Evolutionary conservation across 2,797 vertebrate species (phyloP).

Genomic region (Botia kubotai): DNA sequence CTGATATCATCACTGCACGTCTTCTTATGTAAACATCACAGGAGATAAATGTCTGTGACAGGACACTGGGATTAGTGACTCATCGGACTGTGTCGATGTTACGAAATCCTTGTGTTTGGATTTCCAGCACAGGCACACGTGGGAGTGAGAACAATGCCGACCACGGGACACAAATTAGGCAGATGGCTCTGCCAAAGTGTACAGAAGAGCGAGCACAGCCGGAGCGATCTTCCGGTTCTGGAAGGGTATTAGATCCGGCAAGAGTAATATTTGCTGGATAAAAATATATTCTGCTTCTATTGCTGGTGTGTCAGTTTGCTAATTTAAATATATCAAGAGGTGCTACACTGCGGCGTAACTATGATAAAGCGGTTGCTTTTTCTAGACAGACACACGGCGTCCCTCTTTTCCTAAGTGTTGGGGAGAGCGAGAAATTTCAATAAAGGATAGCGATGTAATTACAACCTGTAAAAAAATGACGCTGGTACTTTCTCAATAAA

Average conservation of each 20-base stretch:
- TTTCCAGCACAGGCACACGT: conserved; percentile 3
- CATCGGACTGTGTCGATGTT: not conserved
- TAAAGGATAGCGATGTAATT: conserved; percentile 43
- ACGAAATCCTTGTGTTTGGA: not conserved
- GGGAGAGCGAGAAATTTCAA: conserved; percentile 51
- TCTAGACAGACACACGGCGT: conserved; percentile 26
- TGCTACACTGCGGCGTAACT: conserved; percentile 40
- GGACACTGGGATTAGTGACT: not conserved
- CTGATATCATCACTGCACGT: not conserved
- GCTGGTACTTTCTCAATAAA: conserved; percentile 42
- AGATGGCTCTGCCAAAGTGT: conserved; percentile 46
- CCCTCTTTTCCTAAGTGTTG: conserved; percentile 10
- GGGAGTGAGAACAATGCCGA: conserved; percentile 44
- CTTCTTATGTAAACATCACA: not conserved
- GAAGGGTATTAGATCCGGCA: conserved; percentile 21
- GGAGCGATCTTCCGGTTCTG: conserved; percentile 7
- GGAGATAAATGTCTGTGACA: not conserved
- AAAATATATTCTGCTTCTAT: conserved; percentile 51
- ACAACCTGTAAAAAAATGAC: conserved; percentile 42
- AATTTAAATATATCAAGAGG: conserved; percentile 59
- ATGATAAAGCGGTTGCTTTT: conserved; percentile 53
- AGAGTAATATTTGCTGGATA: conserved; percentile 47
- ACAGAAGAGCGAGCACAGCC: conserved; percentile 17
- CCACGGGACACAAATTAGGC: conserved; percentile 53
- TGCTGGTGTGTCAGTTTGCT: conserved; percentile 47